These are phyloP conservation scores for Agonopterix heracliana DNA, from an alignment of 2,888 invertebrate species.

Conservation along the genomic window DNA sequence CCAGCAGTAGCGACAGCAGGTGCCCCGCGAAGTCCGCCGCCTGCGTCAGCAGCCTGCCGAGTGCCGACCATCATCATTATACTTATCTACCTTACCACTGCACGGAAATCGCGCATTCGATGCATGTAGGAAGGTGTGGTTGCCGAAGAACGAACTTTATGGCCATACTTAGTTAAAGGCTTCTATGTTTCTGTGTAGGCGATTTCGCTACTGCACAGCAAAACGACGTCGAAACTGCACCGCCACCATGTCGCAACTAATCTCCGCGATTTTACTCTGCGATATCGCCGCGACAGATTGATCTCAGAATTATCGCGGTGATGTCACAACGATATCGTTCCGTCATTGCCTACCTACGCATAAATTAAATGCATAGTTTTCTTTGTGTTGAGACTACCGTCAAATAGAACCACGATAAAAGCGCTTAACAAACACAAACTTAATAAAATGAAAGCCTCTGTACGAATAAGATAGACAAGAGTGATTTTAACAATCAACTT, in stretches of 20 bases:
- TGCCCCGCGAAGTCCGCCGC: slow-evolving; percentile 87
- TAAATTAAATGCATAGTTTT: background rate
- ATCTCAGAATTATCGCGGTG: too few species aligned
- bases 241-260: too few species aligned
- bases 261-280: too few species aligned
- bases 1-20: slow-evolving; percentile 86
- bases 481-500: slow-evolving; percentile 44
- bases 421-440: slow-evolving; percentile 21
- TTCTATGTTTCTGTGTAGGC: too few species aligned
- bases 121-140: too few species aligned
- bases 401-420: background rate
- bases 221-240: too few species aligned
- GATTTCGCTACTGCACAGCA: too few species aligned
- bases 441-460: slow-evolving; percentile 27
- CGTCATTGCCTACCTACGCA: background rate
- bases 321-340: too few species aligned
- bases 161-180: too few species aligned
- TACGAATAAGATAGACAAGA: slow-evolving; percentile 29
- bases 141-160: too few species aligned
- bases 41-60: slow-evolving; percentile 69
- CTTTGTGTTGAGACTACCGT: background rate
- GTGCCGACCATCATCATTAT: background rate
- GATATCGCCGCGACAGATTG: too few species aligned
- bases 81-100: background rate
- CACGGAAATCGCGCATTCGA: too few species aligned